Evolutionary conservation across 2,888 invertebrate species (phyloP).

Genomic region (Trachelus troglodyta): DNA sequence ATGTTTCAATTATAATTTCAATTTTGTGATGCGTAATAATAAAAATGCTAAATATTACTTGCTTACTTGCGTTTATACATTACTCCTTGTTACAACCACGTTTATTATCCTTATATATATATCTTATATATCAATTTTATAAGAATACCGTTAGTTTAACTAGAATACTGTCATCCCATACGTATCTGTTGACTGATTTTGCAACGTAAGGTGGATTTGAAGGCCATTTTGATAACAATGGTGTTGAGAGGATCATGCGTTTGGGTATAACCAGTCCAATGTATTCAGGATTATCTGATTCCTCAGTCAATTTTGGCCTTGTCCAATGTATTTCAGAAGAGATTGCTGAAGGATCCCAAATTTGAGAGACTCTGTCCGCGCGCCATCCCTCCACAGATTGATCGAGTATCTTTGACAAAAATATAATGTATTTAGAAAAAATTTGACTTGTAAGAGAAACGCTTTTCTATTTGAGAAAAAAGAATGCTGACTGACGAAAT

Average conservation of each 20-base stretch:
- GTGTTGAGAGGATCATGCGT: constrained; percentile 44
- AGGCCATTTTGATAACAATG: neutral
- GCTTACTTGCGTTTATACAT: neutral
- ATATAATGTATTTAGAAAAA: neutral
- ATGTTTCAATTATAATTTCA: neutral
- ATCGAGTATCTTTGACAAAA: constrained; percentile 42
- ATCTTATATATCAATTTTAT: constrained; percentile 30
- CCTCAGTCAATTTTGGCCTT: constrained; percentile 50
- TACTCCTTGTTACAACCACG: neutral
- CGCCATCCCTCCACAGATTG: constrained; percentile 30
- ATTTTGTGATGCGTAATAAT: neutral
- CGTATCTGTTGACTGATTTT: constrained; percentile 44
- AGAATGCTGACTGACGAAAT: neutral
- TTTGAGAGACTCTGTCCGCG: constrained; percentile 54
- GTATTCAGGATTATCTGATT: constrained; percentile 62
- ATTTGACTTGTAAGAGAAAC: neutral
- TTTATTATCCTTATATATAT: neutral
- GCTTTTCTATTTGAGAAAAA: neutral
- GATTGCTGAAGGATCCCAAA: constrained; percentile 63
- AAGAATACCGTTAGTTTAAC: constrained; percentile 62
- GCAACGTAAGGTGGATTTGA: neutral
- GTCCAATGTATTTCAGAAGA: constrained; percentile 64
- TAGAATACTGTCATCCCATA: constrained; percentile 56
- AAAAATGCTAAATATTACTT: neutral
- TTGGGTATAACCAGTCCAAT: constrained; percentile 63